Conservation (phyloP, 2,888 invertebrate species). For the Xanthia togata region DNA sequence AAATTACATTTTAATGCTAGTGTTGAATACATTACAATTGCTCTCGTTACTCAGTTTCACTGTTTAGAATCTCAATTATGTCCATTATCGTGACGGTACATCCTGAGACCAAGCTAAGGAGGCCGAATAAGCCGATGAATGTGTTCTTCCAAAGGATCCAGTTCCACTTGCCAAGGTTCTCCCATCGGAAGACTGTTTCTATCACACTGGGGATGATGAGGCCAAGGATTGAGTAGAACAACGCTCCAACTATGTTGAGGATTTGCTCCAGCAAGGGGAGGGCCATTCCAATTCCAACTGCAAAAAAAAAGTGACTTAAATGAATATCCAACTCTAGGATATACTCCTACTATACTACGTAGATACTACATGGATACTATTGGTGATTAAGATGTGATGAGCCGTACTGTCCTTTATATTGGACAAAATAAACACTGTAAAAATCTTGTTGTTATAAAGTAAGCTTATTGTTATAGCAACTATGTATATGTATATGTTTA, state of each 20-base stretch:
- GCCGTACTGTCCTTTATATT: background rate
- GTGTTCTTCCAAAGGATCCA: conserved; percentile 94
- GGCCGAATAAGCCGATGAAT: conserved; percentile 90
- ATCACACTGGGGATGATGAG: conserved; percentile 93
- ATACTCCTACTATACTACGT: background rate
- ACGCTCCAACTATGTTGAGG: conserved; percentile 86
- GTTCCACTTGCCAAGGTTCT: conserved; percentile 91
- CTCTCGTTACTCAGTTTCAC: conserved; percentile 56
- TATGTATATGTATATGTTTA: no score
- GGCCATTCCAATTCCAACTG: conserved; percentile 86
- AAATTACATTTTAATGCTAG: conserved; percentile 51
- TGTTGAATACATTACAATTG: conserved; percentile 31
- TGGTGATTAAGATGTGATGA: background rate
- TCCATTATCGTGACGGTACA: conserved; percentile 86
- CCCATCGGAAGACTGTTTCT: conserved; percentile 93
- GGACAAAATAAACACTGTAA: background rate
- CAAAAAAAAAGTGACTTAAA: conserved; percentile 52
- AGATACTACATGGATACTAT: background rate
- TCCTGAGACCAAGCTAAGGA: conserved; percentile 92
- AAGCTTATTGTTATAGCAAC: background rate
- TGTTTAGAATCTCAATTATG: conserved; percentile 79
- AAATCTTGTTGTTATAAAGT: no score
- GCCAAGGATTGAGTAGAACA: conserved; percentile 93
- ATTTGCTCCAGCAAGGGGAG: conserved; percentile 88
- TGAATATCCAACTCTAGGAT: background rate